A percentile compares a stretch with the other conserved stretches of the same genome.
Conservation (phyloP, 2,888 invertebrate species). For the Trachelus iudaicus region DNA sequence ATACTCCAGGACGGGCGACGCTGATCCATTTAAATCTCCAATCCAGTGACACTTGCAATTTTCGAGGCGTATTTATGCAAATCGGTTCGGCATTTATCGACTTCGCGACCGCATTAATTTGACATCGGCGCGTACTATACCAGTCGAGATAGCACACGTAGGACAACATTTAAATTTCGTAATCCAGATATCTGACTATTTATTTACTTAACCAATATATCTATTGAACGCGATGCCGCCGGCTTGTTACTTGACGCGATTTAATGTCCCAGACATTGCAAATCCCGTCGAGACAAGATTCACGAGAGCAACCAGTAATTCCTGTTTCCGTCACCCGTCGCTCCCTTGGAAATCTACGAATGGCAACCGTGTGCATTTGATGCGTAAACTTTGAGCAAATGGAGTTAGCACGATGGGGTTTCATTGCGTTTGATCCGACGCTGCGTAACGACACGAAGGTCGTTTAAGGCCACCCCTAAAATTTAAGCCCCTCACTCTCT, state of each 20-base stretch:
- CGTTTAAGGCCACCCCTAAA: conserved; percentile 1
- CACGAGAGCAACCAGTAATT: background rate
- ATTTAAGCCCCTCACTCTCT: background rate
- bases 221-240: background rate
- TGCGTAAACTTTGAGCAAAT: background rate
- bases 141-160: background rate
- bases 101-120: background rate
- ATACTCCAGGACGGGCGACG: background rate
- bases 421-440: background rate
- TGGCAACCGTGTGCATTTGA: conserved; percentile 1
- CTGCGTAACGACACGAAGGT: background rate
- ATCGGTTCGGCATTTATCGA: background rate
- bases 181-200: background rate
- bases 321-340: background rate
- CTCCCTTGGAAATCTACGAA: background rate
- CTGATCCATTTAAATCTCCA: background rate
- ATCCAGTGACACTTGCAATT: background rate
- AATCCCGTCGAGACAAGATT: background rate
- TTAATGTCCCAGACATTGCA: background rate
- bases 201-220: background rate
- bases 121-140: background rate
- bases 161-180: background rate
- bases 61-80: background rate
- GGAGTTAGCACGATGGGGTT: background rate
- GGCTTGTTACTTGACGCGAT: background rate